Conservation (phyloP, 2,113 vertebrate species). For the Daboia siamensis region DNA sequence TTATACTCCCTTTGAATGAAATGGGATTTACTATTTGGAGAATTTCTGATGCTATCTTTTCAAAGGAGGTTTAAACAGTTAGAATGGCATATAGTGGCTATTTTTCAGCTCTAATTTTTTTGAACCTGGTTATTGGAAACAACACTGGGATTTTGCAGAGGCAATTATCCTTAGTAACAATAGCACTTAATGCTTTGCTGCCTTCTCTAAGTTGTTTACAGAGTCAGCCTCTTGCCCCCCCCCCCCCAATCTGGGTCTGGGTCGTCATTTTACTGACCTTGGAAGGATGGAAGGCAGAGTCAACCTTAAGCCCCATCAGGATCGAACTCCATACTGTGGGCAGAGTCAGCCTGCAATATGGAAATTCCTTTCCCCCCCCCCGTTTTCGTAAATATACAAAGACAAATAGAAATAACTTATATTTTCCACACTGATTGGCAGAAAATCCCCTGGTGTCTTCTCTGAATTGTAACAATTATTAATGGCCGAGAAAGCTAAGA, state of each 20-base stretch:
- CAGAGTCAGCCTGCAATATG: not conserved
- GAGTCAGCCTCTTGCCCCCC: not conserved
- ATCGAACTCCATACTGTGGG: not conserved
- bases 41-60: not conserved
- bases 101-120: not conserved
- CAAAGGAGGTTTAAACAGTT: not conserved
- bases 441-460: not conserved
- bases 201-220: not conserved
- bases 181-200: not conserved
- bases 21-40: not conserved
- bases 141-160: not conserved
- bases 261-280: not conserved
- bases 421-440: not conserved
- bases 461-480: not conserved
- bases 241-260: not conserved
- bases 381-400: not conserved
- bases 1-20: not conserved
- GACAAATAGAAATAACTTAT: constrained; percentile 1
- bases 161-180: not conserved
- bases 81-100: not conserved
- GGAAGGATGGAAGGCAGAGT: not conserved
- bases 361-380: no score
- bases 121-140: not conserved
- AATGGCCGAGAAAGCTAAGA: not conserved
- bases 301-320: not conserved